These are phyloP conservation scores for Zootermopsis nevadensis DNA, from an alignment of 2,888 invertebrate species.

Conservation along the genomic window DNA sequence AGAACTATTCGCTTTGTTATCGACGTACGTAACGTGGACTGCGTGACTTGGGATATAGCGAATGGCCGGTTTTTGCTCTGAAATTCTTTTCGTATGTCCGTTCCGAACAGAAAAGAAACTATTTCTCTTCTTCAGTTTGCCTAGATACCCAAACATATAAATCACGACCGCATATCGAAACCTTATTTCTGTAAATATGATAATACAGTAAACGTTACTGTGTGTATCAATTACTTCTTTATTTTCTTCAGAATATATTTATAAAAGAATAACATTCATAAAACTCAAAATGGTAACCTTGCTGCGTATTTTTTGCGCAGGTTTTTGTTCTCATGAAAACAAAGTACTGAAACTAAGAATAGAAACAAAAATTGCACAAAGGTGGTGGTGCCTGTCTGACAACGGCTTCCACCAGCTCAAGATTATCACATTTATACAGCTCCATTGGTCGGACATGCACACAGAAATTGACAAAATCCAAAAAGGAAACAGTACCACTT, in stretches of 20 bases:
- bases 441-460: conserved; percentile 10
- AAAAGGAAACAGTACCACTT: neutral
- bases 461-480: neutral
- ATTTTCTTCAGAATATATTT: neutral
- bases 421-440: conserved; percentile 41
- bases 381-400: conserved; percentile 8
- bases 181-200: too few species aligned
- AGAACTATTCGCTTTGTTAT: too few species aligned
- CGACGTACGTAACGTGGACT: too few species aligned
- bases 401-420: conserved; percentile 26
- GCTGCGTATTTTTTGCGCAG: conserved; percentile 1
- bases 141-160: too few species aligned
- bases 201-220: too few species aligned
- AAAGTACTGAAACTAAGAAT: conserved; percentile 3
- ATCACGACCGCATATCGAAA: too few species aligned
- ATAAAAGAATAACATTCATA: conserved; percentile 21
- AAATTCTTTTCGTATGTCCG: too few species aligned
- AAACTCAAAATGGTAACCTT: conserved; percentile 27
- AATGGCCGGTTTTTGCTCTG: too few species aligned
- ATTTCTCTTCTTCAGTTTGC: too few species aligned
- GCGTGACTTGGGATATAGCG: too few species aligned
- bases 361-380: conserved; percentile 38
- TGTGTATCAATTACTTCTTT: too few species aligned
- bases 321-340: neutral
- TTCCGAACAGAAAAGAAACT: too few species aligned